These are phyloP conservation scores for Gorsachius goisagi DNA, from an alignment of 2,113 vertebrate species.

Conservation along the genomic window DNA sequence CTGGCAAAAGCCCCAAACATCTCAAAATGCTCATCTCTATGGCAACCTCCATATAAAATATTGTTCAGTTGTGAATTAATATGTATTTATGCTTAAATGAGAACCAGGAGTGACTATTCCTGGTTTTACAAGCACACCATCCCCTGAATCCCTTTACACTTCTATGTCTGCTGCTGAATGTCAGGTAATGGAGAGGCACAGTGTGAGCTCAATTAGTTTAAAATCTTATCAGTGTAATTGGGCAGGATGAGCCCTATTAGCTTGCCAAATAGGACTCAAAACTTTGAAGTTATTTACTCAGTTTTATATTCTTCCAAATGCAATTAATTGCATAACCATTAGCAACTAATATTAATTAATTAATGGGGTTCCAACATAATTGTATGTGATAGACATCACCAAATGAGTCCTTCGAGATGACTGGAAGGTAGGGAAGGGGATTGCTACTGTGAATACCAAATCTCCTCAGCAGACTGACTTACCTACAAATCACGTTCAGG, in stretches of 20 bases:
- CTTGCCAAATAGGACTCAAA: slow-evolving; percentile 40
- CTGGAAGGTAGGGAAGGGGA: background rate
- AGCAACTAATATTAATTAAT: slow-evolving; percentile 54
- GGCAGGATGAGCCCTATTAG: slow-evolving; percentile 36
- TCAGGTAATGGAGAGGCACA: slow-evolving; percentile 48
- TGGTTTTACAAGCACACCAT: slow-evolving; percentile 4
- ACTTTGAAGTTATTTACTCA: slow-evolving; percentile 57
- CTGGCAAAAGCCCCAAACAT: background rate
- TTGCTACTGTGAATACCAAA: background rate
- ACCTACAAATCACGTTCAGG: background rate
- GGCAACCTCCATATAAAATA: background rate
- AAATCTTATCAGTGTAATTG: slow-evolving; percentile 57
- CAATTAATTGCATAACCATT: slow-evolving; percentile 36
- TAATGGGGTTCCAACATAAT: background rate
- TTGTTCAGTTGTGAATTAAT: background rate
- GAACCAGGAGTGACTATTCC: background rate
- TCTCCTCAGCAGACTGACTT: background rate
- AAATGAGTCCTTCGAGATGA: background rate
- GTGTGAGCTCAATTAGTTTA: slow-evolving; percentile 59
- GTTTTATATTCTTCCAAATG: slow-evolving; percentile 26
- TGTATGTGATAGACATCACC: slow-evolving; percentile 9
- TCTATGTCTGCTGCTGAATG: background rate
- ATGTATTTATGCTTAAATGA: slow-evolving; percentile 24
- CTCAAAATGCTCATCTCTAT: background rate
- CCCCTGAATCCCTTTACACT: slow-evolving; percentile 27